phyloP scores from a whole-genome alignment of 2,888 invertebrate genomes.

The Nomada fabriciana region DNA sequence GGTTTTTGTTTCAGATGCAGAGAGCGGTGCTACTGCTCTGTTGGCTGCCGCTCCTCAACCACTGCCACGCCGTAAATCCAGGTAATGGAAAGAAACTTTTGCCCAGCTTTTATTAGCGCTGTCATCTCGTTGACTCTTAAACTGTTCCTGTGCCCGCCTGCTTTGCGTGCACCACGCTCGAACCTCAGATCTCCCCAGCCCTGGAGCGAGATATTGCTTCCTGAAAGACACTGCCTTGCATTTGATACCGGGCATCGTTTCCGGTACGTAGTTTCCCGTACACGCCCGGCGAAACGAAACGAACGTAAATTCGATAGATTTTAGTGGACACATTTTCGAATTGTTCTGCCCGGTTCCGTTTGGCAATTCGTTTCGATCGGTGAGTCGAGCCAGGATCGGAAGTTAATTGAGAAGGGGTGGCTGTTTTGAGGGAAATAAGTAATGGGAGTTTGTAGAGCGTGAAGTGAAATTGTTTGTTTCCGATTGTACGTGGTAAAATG shows the following conservation, averaged over 20 bases:
- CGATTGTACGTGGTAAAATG: too few relatives aligned
- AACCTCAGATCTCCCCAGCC: neutral
- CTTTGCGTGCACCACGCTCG: neutral
- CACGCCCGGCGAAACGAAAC: too few relatives aligned
- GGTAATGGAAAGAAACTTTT: constrained; percentile 71
- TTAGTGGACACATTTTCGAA: too few relatives aligned
- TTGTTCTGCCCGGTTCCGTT: too few relatives aligned
- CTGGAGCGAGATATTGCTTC: neutral
- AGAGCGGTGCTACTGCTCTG: constrained; percentile 83
- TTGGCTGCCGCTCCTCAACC: constrained; percentile 83
- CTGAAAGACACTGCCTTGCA: neutral
- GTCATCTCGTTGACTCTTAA: neutral
- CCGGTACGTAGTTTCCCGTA: too few relatives aligned
- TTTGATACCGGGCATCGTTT: neutral
- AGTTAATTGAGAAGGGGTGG: too few relatives aligned
- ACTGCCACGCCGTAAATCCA: constrained; percentile 84
- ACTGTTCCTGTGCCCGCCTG: neutral
- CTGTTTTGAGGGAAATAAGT: too few relatives aligned
- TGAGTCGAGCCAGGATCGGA: too few relatives aligned
- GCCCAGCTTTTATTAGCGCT: neutral
- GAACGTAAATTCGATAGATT: too few relatives aligned
- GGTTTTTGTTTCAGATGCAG: constrained; percentile 80
- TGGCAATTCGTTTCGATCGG: too few relatives aligned
- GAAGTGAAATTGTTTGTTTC: too few relatives aligned
- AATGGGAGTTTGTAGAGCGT: too few relatives aligned